phyloP scores from a whole-genome alignment of 2,797 vertebrate species.

The Nyctibius grandis region DNA sequence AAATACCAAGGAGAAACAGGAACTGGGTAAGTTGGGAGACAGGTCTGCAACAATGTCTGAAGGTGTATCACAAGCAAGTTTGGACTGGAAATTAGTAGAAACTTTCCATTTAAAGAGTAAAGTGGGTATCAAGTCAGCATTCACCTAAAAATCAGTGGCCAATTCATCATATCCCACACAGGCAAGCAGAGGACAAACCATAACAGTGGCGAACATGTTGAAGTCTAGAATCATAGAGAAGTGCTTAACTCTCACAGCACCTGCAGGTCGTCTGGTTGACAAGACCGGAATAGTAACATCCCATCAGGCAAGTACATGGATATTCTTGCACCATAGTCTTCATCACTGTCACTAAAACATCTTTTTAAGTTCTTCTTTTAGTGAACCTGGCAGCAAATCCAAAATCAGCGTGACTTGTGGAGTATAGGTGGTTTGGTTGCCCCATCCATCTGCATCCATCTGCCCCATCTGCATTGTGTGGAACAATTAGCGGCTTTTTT shows the following conservation, averaged over 20 bases:
- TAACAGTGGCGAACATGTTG: neutral
- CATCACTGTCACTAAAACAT: neutral
- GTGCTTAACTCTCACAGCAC: neutral
- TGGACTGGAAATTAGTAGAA: neutral
- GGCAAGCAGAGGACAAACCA: neutral
- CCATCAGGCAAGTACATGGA: neutral
- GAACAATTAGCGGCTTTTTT: neutral
- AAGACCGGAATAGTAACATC: neutral
- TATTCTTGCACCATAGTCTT: neutral
- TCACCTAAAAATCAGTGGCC: neutral
- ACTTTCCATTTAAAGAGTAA: neutral
- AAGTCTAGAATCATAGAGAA: neutral
- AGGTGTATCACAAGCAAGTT: neutral
- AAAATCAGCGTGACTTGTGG: neutral
- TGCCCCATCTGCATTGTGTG: neutral
- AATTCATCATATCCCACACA: neutral
- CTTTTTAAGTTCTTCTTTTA: neutral
- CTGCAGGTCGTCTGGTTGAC: neutral
- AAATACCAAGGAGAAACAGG: neutral
- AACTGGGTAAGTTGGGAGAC: neutral
- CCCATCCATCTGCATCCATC: neutral
- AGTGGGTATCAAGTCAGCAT: neutral
- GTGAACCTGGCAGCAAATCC: neutral
- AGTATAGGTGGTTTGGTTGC: neutral
- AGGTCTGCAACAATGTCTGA: fast-evolving